A percentile compares a stretch with the other conserved stretches of the same genome.
phyloP scores from a whole-genome alignment of 2,888 invertebrate species.

The Lathronympha strigana region DNA sequence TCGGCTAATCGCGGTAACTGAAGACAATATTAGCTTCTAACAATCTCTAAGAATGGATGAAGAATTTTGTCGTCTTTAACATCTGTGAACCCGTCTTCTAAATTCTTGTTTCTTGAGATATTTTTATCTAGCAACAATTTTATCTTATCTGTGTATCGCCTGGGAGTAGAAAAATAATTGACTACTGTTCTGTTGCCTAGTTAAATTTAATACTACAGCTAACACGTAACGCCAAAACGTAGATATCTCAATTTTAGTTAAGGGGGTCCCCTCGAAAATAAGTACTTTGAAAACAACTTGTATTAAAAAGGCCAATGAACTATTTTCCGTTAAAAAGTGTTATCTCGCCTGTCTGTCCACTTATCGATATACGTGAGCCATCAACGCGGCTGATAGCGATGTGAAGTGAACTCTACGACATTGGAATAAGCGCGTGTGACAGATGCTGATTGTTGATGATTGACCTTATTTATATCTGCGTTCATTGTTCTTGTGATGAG shows the following conservation, averaged over 20 bases:
- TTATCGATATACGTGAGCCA: constrained; percentile 57
- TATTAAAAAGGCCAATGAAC: constrained; percentile 34
- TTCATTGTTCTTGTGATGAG: constrained; percentile 14
- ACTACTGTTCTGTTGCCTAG: not conserved
- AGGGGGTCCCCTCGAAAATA: not conserved
- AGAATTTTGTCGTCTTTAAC: too few relatives aligned
- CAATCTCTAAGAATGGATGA: too few relatives aligned
- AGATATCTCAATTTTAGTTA: not conserved
- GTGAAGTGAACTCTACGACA: constrained; percentile 44
- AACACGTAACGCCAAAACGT: not conserved
- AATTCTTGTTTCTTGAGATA: not conserved
- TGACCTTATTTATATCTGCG: constrained; percentile 31
- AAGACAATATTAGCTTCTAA: too few relatives aligned
- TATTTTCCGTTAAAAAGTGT: constrained; percentile 32
- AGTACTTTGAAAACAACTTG: constrained; percentile 22
- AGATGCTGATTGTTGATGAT: constrained; percentile 48
- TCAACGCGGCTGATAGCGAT: constrained; percentile 44
- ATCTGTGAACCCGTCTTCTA: too few relatives aligned
- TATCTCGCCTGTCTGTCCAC: constrained; percentile 39
- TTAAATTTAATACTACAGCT: not conserved
- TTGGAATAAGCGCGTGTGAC: constrained; percentile 46
- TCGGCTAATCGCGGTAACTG: too few relatives aligned
- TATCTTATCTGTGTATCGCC: not conserved
- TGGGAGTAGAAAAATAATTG: not conserved
- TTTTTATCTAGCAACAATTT: not conserved